Percentiles rank a stretch among this genome's conserved stretches.
Conservation (phyloP, 1,140 invertebrate species). For the Tribolium castaneum region DNA sequence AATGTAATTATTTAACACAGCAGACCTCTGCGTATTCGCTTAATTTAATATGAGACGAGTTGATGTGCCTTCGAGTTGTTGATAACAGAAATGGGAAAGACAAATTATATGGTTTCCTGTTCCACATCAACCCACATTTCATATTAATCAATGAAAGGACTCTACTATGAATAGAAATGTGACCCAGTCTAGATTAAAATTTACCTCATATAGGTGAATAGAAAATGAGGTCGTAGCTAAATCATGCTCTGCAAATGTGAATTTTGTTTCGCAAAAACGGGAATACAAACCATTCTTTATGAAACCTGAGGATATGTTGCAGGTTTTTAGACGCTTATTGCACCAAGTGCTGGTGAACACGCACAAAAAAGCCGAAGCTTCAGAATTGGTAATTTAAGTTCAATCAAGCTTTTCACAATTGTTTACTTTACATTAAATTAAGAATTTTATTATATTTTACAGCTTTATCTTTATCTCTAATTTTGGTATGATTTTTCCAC, state of each 20-base stretch:
- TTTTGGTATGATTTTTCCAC: no score
- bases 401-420: no score
- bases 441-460: no score
- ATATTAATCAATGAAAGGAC: background rate
- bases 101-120: slow-evolving; percentile 20
- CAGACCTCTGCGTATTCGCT: background rate
- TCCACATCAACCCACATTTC: slow-evolving; percentile 3
- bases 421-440: no score
- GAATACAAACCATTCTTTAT: background rate
- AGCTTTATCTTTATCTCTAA: no score
- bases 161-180: background rate
- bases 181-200: background rate
- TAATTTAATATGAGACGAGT: slow-evolving; percentile 7
- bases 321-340: background rate
- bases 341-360: no score
- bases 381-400: no score
- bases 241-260: background rate
- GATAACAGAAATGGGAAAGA: slow-evolving; percentile 10
- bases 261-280: background rate
- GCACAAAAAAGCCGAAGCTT: no score
- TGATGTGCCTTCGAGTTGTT: slow-evolving; percentile 15
- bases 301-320: background rate
- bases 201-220: background rate
- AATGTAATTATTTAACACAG: slow-evolving; percentile 28
- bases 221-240: background rate